Percentiles rank a stretch among this genome's conserved stretches.
These are phyloP conservation scores for Torymus texanus DNA, from an alignment of 2,888 invertebrate genomes.

Conservation along the genomic window DNA sequence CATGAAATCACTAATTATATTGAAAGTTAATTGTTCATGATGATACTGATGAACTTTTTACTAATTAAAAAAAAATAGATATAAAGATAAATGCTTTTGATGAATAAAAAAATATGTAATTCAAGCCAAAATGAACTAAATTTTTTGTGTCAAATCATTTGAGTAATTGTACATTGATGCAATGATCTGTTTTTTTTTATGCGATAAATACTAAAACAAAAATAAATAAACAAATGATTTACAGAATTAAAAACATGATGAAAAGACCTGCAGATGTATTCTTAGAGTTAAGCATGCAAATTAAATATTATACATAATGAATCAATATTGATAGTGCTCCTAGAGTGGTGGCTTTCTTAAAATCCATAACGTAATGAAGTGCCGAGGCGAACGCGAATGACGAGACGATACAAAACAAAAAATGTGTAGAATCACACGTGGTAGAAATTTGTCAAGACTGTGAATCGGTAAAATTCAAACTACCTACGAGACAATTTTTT, in stretches of 20 bases:
- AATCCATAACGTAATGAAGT: slow-evolving; percentile 56
- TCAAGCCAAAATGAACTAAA: slow-evolving; percentile 68
- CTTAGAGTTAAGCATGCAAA: slow-evolving; percentile 69
- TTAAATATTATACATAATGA: slow-evolving; percentile 68
- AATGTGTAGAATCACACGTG: slow-evolving; percentile 62
- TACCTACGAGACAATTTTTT: slow-evolving; percentile 51
- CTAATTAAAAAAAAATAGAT: slow-evolving; percentile 65
- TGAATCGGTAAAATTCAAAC: slow-evolving; percentile 62
- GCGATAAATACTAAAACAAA: slow-evolving; percentile 41
- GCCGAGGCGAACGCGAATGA: slow-evolving; percentile 58
- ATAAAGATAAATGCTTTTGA: slow-evolving; percentile 68
- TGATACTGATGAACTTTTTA: slow-evolving; percentile 71
- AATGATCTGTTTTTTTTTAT: slow-evolving; percentile 48
- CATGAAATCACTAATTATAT: slow-evolving; percentile 62
- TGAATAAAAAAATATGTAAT: slow-evolving; percentile 70
- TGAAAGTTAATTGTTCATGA: slow-evolving; percentile 69
- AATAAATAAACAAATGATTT: slow-evolving; percentile 58
- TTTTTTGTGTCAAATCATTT: slow-evolving; percentile 69
- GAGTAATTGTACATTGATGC: slow-evolving; percentile 58
- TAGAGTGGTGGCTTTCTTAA: slow-evolving; percentile 67
- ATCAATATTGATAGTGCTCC: slow-evolving; percentile 68
- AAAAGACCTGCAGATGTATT: slow-evolving; percentile 65
- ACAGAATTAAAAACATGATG: slow-evolving; percentile 52
- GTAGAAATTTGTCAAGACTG: slow-evolving; percentile 69
- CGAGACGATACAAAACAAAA: slow-evolving; percentile 57